Evolutionary conservation across 2,888 invertebrate genomes (phyloP).

Genomic region (Cerceris rybyensis): DNA sequence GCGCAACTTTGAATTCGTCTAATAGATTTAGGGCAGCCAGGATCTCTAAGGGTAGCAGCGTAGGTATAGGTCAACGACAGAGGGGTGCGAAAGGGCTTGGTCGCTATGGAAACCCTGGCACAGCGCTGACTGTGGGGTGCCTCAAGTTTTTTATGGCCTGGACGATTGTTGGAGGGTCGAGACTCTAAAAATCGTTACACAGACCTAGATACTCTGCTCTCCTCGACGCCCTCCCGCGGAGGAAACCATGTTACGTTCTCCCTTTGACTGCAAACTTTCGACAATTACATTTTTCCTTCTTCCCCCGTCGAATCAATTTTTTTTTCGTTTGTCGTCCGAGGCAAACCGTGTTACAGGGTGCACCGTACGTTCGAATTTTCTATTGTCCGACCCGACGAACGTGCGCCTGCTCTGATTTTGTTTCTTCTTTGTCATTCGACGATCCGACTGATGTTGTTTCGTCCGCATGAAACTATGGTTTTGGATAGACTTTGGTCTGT

Average conservation of each 20-base stretch:
- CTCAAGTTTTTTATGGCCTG: constrained; percentile 76
- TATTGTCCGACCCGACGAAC: too few relatives aligned
- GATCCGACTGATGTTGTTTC: too few relatives aligned
- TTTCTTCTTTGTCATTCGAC: too few relatives aligned
- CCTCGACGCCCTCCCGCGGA: constrained; percentile 44
- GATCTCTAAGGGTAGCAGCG: constrained; percentile 60
- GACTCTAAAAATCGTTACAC: constrained; percentile 79
- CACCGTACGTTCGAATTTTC: too few relatives aligned
- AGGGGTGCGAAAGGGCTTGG: constrained; percentile 74
- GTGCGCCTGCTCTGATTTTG: too few relatives aligned
- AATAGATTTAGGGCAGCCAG: constrained; percentile 62
- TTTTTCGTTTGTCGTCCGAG: not conserved
- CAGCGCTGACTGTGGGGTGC: constrained; percentile 72
- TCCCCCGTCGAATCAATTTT: not conserved
- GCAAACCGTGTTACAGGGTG: not conserved
- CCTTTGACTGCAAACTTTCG: constrained; percentile 42
- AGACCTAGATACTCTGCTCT: constrained; percentile 75
- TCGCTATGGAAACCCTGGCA: constrained; percentile 77
- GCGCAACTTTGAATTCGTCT: constrained; percentile 49
- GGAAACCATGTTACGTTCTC: constrained; percentile 14
- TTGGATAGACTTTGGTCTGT: too few relatives aligned
- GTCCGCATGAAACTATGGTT: too few relatives aligned
- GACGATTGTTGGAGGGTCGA: constrained; percentile 75
- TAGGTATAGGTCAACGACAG: constrained; percentile 75
- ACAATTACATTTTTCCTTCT: constrained; percentile 31